Evolutionary conservation across 2,113 vertebrate genomes (phyloP), one percentile per base, ranked within the genome.

Genomic region (Ancistrus triradiatus): DNA sequence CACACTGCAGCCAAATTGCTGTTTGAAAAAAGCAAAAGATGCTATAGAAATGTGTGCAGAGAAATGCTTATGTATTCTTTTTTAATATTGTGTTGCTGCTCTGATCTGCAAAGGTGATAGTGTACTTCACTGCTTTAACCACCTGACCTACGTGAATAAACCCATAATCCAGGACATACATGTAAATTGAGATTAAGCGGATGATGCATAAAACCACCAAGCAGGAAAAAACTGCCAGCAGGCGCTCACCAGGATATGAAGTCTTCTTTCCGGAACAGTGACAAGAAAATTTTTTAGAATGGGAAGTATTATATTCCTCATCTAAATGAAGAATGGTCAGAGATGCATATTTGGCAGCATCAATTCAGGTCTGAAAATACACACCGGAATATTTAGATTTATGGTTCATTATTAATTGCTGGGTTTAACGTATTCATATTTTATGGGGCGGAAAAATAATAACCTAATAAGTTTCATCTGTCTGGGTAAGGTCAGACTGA

Each of bases 81-180:
- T 9, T 7, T 13, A 37, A 10, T 81, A 80, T 70, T 79, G n/a
- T 68, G 73, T 78, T 68, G 66, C 77, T 76, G 84, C 86, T 87
- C 83, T 82, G 72, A 75, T 77, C 59, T 63, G 80, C 79, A 78
- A 84, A 89, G 81, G 84, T 87, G 86, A 83, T 74, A 83, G 83
- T 82, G 81, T 82, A 81, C 80, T 80, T 79, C 87, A 87, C 87
- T 91, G 88, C 92, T 93, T 93, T 92, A 91, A 92, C 89, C 86
- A 86, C 81, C 83, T 75, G 78, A 82, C 80, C 83, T 87, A 86
- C 84, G 82, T 83, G 81, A 90, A 85, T 84, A 83, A 70, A 78
- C 84, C 80, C 65, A 63, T 78, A 88, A 85, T 78, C 80, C 80
- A 85, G 82, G 82, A 85, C 85, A 87, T 85, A 83, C 84, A 86